Evolutionary conservation across 2,113 vertebrate genomes (phyloP).

Genomic region (mouse (Mus musculus)): GRCm39 chr15:75407001-75407500

Average conservation of each 20-base stretch:
- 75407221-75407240: neutral
- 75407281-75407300: neutral
- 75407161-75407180: too few relatives aligned
- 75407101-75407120: neutral
- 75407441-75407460: neutral
- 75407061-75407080: neutral
- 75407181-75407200: neutral
- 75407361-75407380: neutral
- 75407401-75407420: neutral
- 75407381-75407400: neutral
- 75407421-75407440: neutral
- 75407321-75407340: neutral
- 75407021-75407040: neutral
- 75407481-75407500: neutral
- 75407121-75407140: neutral
- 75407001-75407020: neutral
- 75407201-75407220: neutral
- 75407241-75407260: neutral
- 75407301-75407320: neutral
- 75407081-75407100: neutral
- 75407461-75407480: neutral
- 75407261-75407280: neutral
- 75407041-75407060: neutral
- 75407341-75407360: neutral
- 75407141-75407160: neutral